Base-by-base conservation (phyloP, 1,140 invertebrate species). In the Heliconius congener region DNA sequence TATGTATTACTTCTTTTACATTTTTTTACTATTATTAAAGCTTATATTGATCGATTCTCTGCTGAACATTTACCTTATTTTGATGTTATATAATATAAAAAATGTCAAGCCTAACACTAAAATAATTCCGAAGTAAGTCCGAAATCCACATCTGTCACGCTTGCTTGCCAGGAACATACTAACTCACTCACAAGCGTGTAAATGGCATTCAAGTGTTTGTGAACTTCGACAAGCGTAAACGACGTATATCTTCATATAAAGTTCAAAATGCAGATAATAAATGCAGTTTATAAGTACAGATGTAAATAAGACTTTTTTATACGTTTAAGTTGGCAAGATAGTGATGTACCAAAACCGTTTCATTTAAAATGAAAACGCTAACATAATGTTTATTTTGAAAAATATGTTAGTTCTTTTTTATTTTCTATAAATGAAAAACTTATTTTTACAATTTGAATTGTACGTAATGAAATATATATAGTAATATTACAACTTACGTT, bases 231-330 rank as follows among this genome's bases (percentile, higher is more conserved):
- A 46, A 46, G 42, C 42, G 13, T 46, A 46, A 46, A 46, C 42
- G 42, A 46, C 42, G 42, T 46, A 46, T 55, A 71, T 42, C 74
- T 73, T 39, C 19, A 34, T 74, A 23, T 74, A 37, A 79, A 71
- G 57, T 34, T 52, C 57, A 76, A 77, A 79, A 79, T 82, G 74
- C 73, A 50, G 60, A 74, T 72, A 46, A 78, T 78, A 80, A 83
- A 83, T 83, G 82, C 82, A 76, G 30, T n/a, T 52, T 55, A 74
- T 80, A 80, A 83, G 71, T 78, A 80, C 82, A 78, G 19, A 75
- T 23, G 52, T 73, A 71, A 23, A 60, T 60, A 23, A 60, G 3
- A 60, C 55, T 23, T 60, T 23, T 9, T 23, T n/a, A 9, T 23
- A 60, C n/a, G 19, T 8, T 60, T 23, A 60, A 60, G n/a, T n/a